phyloP scores from a whole-genome alignment of 2,888 invertebrate species.

The Archaeoteleia sp. region DNA sequence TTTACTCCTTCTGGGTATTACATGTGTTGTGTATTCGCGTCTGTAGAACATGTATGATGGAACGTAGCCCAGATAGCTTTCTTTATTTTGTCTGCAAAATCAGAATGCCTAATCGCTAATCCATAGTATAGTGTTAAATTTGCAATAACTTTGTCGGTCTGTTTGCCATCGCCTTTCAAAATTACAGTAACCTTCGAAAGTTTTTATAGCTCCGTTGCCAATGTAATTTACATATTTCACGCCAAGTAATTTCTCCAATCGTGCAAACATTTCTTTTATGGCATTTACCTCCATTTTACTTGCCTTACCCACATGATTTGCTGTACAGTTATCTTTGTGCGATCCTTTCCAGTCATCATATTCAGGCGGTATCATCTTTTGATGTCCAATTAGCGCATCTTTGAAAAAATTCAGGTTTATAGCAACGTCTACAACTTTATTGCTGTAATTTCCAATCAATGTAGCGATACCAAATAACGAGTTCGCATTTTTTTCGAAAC shows the following conservation, averaged over 20 bases:
- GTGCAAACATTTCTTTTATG: slow-evolving; percentile 8
- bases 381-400: slow-evolving; percentile 19
- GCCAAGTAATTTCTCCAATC: slow-evolving; percentile 2
- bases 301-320: slow-evolving; percentile 28
- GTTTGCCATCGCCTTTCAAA: slow-evolving; percentile 9
- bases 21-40: slow-evolving; percentile 34
- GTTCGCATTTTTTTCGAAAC: too few species aligned
- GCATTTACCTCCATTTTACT: slow-evolving; percentile 24
- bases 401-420: slow-evolving; percentile 15
- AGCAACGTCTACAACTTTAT: slow-evolving; percentile 9
- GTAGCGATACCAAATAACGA: slow-evolving; percentile 10
- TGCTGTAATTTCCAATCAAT: slow-evolving; percentile 7
- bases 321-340: slow-evolving; percentile 17
- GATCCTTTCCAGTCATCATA: slow-evolving; percentile 20
- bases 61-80: slow-evolving; percentile 16
- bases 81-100: slow-evolving; percentile 48
- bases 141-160: slow-evolving; percentile 28
- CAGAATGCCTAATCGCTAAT: slow-evolving; percentile 49
- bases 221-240: slow-evolving; percentile 29
- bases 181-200: slow-evolving; percentile 29
- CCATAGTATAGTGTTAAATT: slow-evolving; percentile 49
- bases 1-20: slow-evolving; percentile 27
- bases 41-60: slow-evolving; percentile 52
- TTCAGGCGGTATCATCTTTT: slow-evolving; percentile 14
- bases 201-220: slow-evolving; percentile 36